Percentiles rank a stretch among this genome's conserved stretches.
phyloP scores from a whole-genome alignment of 2,113 vertebrate genomes.

The Platysternon megacephalum region DNA sequence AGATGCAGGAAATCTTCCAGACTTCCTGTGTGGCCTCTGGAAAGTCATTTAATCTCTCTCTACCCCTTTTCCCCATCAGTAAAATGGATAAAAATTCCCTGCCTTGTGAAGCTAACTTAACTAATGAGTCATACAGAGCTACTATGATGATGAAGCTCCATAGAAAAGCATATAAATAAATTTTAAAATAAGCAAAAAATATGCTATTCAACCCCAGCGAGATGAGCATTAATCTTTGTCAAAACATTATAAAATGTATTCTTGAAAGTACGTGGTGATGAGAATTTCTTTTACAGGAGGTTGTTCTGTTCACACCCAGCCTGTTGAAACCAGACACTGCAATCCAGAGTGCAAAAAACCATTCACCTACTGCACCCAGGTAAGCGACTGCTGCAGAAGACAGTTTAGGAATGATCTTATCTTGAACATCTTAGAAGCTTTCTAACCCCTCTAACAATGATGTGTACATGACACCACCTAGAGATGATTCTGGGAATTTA shows the following conservation, averaged over 20 bases:
- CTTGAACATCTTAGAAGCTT: background rate
- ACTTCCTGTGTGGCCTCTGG: slow-evolving; percentile 63
- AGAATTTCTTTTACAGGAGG: slow-evolving; percentile 85
- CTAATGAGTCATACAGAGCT: slow-evolving; percentile 60
- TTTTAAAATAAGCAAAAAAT: slow-evolving; percentile 33
- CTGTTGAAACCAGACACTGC: slow-evolving; percentile 87
- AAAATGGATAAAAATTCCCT: slow-evolving; percentile 68
- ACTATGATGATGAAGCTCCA: slow-evolving; percentile 59
- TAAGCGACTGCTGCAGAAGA: slow-evolving; percentile 65
- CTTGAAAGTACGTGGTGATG: slow-evolving; percentile 12
- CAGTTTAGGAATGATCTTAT: slow-evolving; percentile 2
- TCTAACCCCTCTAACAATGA: background rate
- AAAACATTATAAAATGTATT: background rate
- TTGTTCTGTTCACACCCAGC: slow-evolving; percentile 86
- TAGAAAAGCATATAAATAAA: slow-evolving; percentile 40
- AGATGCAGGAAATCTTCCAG: slow-evolving; percentile 53
- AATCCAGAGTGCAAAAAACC: slow-evolving; percentile 93
- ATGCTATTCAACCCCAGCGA: background rate
- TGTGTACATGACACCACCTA: slow-evolving; percentile 67
- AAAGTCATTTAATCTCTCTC: slow-evolving; percentile 62
- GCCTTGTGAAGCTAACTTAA: slow-evolving; percentile 70
- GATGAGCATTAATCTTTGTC: background rate
- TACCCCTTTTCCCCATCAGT: slow-evolving; percentile 62
- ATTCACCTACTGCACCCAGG: slow-evolving; percentile 97
- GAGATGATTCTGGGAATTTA: slow-evolving; percentile 63